Conservation (phyloP, 2,888 invertebrate genomes). For the Drosophila nr. medialis region DNA sequence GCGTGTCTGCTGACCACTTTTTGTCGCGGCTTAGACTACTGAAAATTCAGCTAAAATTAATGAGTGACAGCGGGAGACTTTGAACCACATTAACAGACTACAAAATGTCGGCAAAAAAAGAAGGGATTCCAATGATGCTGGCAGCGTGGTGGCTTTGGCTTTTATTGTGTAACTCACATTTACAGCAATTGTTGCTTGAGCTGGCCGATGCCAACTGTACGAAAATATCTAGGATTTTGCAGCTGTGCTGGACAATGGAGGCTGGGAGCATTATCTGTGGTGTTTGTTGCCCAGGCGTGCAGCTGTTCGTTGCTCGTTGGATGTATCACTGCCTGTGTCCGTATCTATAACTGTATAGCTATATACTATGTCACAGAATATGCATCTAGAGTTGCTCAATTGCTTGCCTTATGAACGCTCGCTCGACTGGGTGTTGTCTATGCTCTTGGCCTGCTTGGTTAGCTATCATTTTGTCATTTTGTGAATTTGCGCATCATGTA, state of each 20-base stretch:
- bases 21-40: constrained; percentile 25
- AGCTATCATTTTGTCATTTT: constrained; percentile 66
- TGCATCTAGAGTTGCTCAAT: constrained; percentile 53
- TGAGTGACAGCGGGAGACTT: constrained; percentile 41
- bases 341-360: constrained; percentile 24
- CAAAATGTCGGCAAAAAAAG: constrained; percentile 12
- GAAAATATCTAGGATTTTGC: constrained; percentile 43
- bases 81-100: constrained; percentile 28
- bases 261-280: constrained; percentile 54
- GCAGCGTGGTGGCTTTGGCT: constrained; percentile 36
- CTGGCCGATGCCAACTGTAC: constrained; percentile 25
- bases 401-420: constrained; percentile 51
- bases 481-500: constrained; percentile 76
- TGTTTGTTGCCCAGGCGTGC: constrained; percentile 35
- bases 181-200: constrained; percentile 40
- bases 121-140: constrained; percentile 29
- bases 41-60: constrained; percentile 44
- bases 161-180: constrained; percentile 46
- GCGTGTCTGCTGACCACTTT: constrained; percentile 41
- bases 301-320: constrained; percentile 30
- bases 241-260: constrained; percentile 45
- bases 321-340: constrained; percentile 19
- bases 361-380: constrained; percentile 45
- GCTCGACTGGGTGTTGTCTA: constrained; percentile 60
- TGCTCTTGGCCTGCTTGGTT: constrained; percentile 70